phyloP scores from a whole-genome alignment of 2,888 invertebrate species.

The Neelides folsomi region DNA sequence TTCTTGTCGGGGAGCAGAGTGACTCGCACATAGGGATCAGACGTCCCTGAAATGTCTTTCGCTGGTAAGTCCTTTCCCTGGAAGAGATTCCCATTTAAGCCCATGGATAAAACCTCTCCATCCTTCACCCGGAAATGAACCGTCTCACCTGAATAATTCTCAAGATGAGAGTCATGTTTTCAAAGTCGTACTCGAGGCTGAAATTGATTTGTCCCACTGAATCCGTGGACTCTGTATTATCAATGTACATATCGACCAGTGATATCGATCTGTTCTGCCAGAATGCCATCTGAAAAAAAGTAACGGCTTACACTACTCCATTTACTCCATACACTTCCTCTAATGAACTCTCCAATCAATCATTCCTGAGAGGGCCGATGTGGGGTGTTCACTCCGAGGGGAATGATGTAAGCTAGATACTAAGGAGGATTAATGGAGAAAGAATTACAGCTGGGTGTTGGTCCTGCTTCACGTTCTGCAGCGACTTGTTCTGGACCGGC shows the following conservation, averaged over 20 bases:
- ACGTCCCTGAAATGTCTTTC: slow-evolving; percentile 80
- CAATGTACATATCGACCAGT: slow-evolving; percentile 87
- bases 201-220: slow-evolving; percentile 90
- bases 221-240: slow-evolving; percentile 81
- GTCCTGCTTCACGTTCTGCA: slow-evolving; percentile 57
- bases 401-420: too few relatives aligned
- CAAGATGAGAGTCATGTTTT: slow-evolving; percentile 76
- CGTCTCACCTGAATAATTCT: slow-evolving; percentile 70
- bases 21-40: slow-evolving; percentile 81
- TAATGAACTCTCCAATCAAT: not conserved
- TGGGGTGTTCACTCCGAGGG: too few relatives aligned
- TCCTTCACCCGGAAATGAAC: not conserved
- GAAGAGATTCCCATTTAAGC: slow-evolving; percentile 30
- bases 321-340: not conserved
- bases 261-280: slow-evolving; percentile 79
- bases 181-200: slow-evolving; percentile 84
- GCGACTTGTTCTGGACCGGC: slow-evolving; percentile 57
- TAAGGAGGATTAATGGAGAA: too few relatives aligned
- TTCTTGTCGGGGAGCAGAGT: slow-evolving; percentile 83
- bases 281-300: slow-evolving; percentile 50
- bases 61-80: slow-evolving; percentile 88
- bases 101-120: not conserved
- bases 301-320: slow-evolving; percentile 2
- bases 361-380: not conserved
- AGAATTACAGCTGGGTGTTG: slow-evolving; percentile 63